phyloP scores from a whole-genome alignment of 2,888 invertebrate species.

The Volucella inflata region DNA sequence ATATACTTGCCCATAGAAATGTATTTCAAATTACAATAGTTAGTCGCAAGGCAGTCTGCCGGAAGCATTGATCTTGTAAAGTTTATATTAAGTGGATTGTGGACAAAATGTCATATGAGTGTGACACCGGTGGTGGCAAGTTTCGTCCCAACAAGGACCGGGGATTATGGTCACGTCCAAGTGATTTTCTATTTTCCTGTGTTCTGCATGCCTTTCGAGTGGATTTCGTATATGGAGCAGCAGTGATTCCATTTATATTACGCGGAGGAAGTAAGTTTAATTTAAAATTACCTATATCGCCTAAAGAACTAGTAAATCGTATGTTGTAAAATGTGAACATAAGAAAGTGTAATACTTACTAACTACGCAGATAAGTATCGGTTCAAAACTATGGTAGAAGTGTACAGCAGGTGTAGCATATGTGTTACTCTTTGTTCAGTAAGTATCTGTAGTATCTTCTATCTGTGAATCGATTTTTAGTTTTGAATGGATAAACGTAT shows the following conservation, averaged over 20 bases:
- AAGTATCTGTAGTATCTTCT: no score
- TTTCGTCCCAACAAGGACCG: conserved; percentile 66
- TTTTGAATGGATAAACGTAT: no score
- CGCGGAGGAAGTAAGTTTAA: conserved; percentile 44
- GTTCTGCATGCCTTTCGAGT: conserved; percentile 52
- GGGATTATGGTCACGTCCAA: conserved; percentile 48
- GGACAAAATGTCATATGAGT: conserved; percentile 50
- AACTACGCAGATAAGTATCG: no score
- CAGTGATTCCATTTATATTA: conserved; percentile 8
- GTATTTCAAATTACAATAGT: background rate
- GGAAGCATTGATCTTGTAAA: conserved; percentile 15
- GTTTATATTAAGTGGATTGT: conserved; percentile 2
- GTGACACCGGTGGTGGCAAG: conserved; percentile 32
- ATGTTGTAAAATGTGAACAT: no score
- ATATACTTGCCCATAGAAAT: background rate
- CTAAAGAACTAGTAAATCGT: no score
- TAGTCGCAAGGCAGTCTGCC: conserved; percentile 14
- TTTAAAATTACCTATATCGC: background rate
- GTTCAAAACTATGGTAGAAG: no score
- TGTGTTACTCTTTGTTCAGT: no score
- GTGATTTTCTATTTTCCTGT: conserved; percentile 50
- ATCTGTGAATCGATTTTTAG: no score
- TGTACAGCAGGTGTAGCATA: no score
- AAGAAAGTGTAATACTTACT: no score
- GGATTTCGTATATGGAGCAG: conserved; percentile 43